Base-by-base conservation (phyloP, 92 coral and sea anemone species). In the Porites lobata region DNA sequence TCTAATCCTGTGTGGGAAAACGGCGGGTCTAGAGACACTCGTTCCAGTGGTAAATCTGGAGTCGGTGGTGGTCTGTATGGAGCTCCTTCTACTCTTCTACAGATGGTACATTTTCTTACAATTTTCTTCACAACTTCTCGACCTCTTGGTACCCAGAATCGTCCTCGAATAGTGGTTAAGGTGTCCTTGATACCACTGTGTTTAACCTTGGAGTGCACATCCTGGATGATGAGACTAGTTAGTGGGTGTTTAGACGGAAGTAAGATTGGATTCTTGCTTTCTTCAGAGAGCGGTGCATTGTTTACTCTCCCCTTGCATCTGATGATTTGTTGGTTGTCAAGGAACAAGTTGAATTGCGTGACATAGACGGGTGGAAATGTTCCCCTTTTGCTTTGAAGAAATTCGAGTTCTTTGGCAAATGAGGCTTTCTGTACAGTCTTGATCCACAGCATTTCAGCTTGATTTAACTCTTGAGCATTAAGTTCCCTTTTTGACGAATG, bases 151-250 rank as follows among this genome's bases (percentile, higher is more conserved):
- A 92, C 75, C 88, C 95, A 92, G 77, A 85, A 92, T 32, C 78
- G 43, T 43, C 90, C 93, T 7, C 93, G 89, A 61, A 90, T 32
- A 12, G 95, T 81, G 43, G 91, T 92, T 58, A 92, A 77, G 22
- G 95, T 92, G 90, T 86, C 93, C 65, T 87, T 79, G 76, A 92
- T 81, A 9, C 91, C 89, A 77, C 86, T 79, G 85, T 89, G 89
- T 64, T 92, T 89, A 6, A 90, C 79, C 77, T 81, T 81, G 21
- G 75, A 61, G 78, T 92, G 91, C 51, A 75, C 88, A 69, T 89
- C 81, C 69, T 66, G 81, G 51, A 92, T 90, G 24, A 92, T 57
- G 81, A 90, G 83, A 22, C 26, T 24, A 24, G 26, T 86, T 83
- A 90, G 84, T 75, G 76, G 80, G 69, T 92, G 91, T 57, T 76